Conservation (phyloP, 2,113 vertebrate genomes). For the Ammodytes marinus region DNA sequence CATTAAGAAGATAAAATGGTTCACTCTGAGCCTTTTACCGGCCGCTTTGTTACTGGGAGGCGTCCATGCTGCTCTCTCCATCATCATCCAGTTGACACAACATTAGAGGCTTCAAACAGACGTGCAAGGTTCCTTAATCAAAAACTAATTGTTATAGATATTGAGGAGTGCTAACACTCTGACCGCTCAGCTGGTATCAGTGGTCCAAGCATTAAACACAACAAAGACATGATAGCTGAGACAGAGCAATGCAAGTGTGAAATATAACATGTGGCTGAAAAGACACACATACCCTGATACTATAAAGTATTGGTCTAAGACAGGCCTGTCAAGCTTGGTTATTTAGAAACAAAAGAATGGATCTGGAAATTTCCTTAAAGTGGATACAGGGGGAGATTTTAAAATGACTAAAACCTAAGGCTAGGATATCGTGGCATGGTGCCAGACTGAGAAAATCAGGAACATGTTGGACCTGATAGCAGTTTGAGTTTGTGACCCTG, state of each 20-base stretch:
- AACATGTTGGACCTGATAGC: constrained; percentile 49
- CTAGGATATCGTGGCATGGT: constrained; percentile 23
- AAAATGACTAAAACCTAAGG: constrained; percentile 56
- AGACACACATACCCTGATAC: constrained; percentile 83
- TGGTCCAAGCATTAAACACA: constrained; percentile 93
- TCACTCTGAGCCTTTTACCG: constrained; percentile 97
- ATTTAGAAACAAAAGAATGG: constrained; percentile 78
- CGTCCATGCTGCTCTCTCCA: constrained; percentile 93
- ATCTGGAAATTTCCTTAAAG: constrained; percentile 69
- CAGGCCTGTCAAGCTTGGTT: constrained; percentile 69
- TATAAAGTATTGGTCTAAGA: constrained; percentile 74
- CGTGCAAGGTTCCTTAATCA: constrained; percentile 96
- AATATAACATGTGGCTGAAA: constrained; percentile 88
- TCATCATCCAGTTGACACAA: constrained; percentile 98
- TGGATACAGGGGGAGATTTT: constrained; percentile 65
- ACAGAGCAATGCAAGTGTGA: constrained; percentile 91
- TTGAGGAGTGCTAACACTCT: constrained; percentile 97
- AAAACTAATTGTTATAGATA: constrained; percentile 99
- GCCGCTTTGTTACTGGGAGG: constrained; percentile 95
- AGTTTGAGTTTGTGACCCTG: constrained; percentile 21
- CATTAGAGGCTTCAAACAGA: constrained; percentile 98
- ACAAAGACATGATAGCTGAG: constrained; percentile 88
- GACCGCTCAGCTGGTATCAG: constrained; percentile 91
- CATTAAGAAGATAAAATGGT: constrained; percentile 99
- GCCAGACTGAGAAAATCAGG: constrained; percentile 53